Conservation (phyloP, 2,113 vertebrate species). For the Labrus mixtus region DNA sequence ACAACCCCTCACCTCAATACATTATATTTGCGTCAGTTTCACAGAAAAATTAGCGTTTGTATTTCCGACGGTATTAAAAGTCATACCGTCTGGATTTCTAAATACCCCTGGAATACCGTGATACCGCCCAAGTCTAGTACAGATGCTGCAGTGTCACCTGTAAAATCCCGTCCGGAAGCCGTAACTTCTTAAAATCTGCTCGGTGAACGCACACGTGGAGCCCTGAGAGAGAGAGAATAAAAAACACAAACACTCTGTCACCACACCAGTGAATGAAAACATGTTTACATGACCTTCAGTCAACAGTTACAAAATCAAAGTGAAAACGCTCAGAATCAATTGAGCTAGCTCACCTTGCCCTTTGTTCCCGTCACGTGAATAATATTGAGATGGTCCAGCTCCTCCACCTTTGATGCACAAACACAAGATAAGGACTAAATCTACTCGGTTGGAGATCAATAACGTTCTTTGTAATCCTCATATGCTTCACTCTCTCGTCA, state of each 20-base stretch:
- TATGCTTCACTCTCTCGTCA: too few species aligned
- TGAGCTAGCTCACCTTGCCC: slow-evolving; percentile 89
- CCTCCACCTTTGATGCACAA: slow-evolving; percentile 85
- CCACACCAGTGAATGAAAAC: slow-evolving; percentile 5
- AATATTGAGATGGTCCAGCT: slow-evolving; percentile 92
- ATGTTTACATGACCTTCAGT: slow-evolving; percentile 8
- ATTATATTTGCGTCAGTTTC: too few species aligned
- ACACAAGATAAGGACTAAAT: slow-evolving; percentile 7
- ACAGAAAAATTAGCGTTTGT: too few species aligned
- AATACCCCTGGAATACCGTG: too few species aligned
- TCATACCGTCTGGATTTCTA: too few species aligned
- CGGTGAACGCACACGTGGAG: slow-evolving; percentile 93
- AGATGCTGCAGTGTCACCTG: slow-evolving; percentile 82
- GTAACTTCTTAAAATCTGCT: slow-evolving; percentile 89
- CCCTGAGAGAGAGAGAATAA: slow-evolving; percentile 82
- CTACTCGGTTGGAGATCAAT: neutral
- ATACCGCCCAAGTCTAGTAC: neutral
- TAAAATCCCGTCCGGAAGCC: slow-evolving; percentile 96
- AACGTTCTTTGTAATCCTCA: neutral
- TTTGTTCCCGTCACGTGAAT: slow-evolving; percentile 97
- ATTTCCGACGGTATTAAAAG: too few species aligned
- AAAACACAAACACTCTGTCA: neutral
- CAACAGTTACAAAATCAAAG: neutral
- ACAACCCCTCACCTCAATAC: too few species aligned
- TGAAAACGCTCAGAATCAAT: neutral